phyloP scores from a whole-genome alignment of 2,797 vertebrate species.

The Acrocephalus scirpaceus region DNA sequence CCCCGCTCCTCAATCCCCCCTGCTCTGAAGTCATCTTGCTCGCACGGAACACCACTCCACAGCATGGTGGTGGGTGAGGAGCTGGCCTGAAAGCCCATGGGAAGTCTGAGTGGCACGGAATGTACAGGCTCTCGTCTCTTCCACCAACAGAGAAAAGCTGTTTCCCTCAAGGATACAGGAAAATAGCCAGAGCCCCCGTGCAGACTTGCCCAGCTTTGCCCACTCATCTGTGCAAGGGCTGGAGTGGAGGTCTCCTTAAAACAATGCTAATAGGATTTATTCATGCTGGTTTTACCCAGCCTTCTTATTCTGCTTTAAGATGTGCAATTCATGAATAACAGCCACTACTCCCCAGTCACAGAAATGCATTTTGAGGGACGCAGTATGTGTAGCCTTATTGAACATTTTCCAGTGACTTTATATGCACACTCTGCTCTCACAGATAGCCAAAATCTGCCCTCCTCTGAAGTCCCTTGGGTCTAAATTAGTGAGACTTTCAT shows the following conservation, averaged over 20 bases:
- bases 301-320: background rate
- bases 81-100: background rate
- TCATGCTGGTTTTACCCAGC: background rate
- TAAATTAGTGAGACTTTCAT: constrained; percentile 31
- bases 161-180: background rate
- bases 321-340: background rate
- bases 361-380: background rate
- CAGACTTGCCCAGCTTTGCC: background rate
- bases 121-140: background rate
- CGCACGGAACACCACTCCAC: accelerated
- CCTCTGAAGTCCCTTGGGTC: constrained; percentile 37
- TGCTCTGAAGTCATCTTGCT: background rate
- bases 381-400: background rate
- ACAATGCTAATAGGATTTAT: background rate
- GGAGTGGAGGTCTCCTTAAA: background rate
- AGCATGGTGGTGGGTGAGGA: background rate
- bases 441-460: background rate
- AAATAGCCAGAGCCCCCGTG: background rate
- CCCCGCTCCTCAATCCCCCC: background rate
- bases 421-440: background rate
- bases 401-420: constrained; percentile 14
- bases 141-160: background rate
- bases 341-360: background rate
- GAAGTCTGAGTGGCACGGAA: background rate
- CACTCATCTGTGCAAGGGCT: background rate